Evolutionary conservation across 2,888 invertebrate species (phyloP), one percentile per base, ranked within the genome.

Genomic region (Sarcophaga rosellei): DNA sequence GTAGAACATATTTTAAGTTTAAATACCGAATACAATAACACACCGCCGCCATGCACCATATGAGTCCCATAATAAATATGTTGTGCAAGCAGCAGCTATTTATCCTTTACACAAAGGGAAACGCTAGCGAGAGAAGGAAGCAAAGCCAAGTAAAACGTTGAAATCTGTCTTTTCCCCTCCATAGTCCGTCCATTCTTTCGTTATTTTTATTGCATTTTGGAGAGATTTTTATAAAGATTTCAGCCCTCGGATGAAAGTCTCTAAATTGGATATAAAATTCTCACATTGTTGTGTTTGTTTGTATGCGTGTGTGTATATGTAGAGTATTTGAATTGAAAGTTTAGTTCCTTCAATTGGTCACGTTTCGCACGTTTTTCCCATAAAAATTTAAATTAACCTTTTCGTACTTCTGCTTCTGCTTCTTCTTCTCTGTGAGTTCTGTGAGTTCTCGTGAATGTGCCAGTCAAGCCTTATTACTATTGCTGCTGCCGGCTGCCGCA

Each of bases 361-460:
- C 90, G 89, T 90, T 88, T 76, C 53, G 62, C 89, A 89, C 89
- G 89, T 89, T 88, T 83, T 79, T 68, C 82, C 84, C 87, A 88
- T 89, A 87, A 88, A 89, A 89, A 85, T 87, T 79, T 62, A 87
- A 88, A 89, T 88, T 87, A 89, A 88, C 88, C 85, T 85, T 84
- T 79, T 21, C 57, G 45, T 69, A 45, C 70, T 57, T 6, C 25
- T 21, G 44, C 57, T 25, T 35, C 35, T 35, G 1, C 35, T 10
- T 10, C 35, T 35, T 5, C 35, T 35, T 6, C 35, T 35, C 35
- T 35, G 35, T 35, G 8, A 1, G 35, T 35, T 35, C 35, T 35
- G 35, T 0, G 6, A 25, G 25, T 6, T 25, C 25, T 23, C 23
- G 23, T 23, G 23, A 23, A 3, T 23, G 11, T 53, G 10, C n/a